These are phyloP conservation scores for Enteromius mattozi DNA, from an alignment of 2,797 vertebrate species.

Conservation along the genomic window DNA sequence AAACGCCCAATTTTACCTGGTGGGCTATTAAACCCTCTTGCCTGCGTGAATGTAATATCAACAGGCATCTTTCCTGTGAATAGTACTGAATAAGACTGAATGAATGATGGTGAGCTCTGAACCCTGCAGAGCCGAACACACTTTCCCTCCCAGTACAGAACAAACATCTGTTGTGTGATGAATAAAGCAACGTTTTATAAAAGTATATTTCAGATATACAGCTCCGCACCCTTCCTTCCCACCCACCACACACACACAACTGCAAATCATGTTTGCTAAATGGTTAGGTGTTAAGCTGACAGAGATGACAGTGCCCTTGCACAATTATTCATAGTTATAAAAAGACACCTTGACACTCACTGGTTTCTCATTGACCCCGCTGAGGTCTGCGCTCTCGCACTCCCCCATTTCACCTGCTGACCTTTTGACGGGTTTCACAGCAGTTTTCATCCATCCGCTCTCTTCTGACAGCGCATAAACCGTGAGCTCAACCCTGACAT, in stretches of 20 bases:
- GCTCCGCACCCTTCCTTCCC: background rate
- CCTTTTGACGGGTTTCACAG: constrained; percentile 21
- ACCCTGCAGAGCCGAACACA: constrained; percentile 9
- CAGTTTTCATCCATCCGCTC: constrained; percentile 20
- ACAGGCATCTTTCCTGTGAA: constrained; percentile 28
- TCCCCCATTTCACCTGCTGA: constrained; percentile 38
- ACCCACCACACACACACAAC: background rate
- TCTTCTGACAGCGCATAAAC: constrained; percentile 30
- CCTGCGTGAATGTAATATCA: constrained; percentile 29
- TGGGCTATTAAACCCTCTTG: constrained; percentile 32
- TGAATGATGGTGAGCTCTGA: constrained; percentile 23
- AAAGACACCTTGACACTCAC: constrained; percentile 31
- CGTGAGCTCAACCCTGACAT: constrained; percentile 12
- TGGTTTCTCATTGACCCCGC: constrained; percentile 17
- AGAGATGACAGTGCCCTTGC: constrained; percentile 13
- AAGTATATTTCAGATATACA: background rate
- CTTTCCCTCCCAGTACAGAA: constrained; percentile 2
- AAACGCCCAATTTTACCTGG: constrained; percentile 26
- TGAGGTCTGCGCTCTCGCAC: background rate
- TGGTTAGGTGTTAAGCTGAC: constrained; percentile 43
- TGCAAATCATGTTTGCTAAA: constrained; percentile 33
- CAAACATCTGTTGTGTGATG: constrained; percentile 30
- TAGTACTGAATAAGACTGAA: constrained; percentile 26
- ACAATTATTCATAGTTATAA: constrained; percentile 39
- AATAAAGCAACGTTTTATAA: constrained; percentile 25